Conservation (phyloP, 2,888 invertebrate species). For the Ferrisia virgata region DNA sequence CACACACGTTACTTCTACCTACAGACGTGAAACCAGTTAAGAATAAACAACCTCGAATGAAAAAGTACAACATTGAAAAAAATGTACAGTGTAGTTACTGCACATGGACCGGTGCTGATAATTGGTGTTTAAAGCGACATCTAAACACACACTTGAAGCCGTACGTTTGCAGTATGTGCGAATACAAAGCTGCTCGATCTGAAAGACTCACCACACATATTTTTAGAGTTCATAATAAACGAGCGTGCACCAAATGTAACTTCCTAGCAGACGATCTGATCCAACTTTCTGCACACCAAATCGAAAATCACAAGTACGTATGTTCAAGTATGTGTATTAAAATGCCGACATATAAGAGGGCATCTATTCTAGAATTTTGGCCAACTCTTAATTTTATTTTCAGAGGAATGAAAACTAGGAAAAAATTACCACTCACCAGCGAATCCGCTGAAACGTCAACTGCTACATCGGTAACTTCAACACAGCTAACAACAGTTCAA, state of each 20-base stretch:
- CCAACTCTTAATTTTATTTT: too few relatives aligned
- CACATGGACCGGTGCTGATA: conserved; percentile 88
- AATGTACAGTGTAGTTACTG: conserved; percentile 75
- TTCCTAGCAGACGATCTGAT: conserved; percentile 81
- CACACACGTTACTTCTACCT: conserved; percentile 28
- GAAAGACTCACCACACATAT: conserved; percentile 87
- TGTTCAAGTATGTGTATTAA: background rate
- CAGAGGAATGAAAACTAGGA: conserved; percentile 39
- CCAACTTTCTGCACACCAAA: conserved; percentile 71
- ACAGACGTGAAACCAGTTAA: conserved; percentile 6
- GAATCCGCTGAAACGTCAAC: background rate
- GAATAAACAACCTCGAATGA: conserved; percentile 10
- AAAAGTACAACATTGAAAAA: conserved; percentile 53
- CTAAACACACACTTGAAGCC: conserved; percentile 90
- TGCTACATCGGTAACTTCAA: conserved; percentile 1
- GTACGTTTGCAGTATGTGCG: conserved; percentile 84
- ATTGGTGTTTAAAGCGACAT: conserved; percentile 89
- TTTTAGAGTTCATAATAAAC: conserved; percentile 85
- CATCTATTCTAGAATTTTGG: background rate
- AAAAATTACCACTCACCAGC: conserved; percentile 8
- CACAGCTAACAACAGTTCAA: background rate
- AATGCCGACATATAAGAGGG: background rate
- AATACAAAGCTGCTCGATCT: conserved; percentile 88
- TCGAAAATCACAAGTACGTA: conserved; percentile 55
- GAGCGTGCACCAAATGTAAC: conserved; percentile 83